Conservation (phyloP, 2,797 vertebrate species). For the Rhyacichthys aspro region DNA sequence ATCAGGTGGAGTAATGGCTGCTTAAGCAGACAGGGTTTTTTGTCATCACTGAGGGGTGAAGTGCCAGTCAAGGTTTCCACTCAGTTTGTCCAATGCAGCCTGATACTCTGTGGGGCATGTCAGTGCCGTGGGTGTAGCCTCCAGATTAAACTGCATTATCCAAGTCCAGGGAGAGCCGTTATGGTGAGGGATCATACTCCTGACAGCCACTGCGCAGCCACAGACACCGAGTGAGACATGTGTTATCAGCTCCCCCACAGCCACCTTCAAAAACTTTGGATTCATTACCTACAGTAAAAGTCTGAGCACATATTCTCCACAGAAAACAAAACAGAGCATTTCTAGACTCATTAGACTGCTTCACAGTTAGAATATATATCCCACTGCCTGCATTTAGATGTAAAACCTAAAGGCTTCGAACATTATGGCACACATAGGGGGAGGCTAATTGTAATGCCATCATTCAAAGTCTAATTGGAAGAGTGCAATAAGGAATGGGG, state of each 20-base stretch:
- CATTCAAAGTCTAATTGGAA: neutral
- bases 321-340: neutral
- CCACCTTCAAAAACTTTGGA: slow-evolving; percentile 8
- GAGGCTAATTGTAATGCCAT: slow-evolving; percentile 4
- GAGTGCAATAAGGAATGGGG: neutral
- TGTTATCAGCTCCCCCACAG: slow-evolving; percentile 22
- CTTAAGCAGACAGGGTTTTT: slow-evolving; percentile 74
- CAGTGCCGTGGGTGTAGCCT: slow-evolving; percentile 55
- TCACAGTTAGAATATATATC: slow-evolving; percentile 2
- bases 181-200: slow-evolving; percentile 58
- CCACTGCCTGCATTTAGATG: neutral
- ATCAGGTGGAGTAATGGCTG: slow-evolving; percentile 79
- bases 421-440: neutral
- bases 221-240: slow-evolving; percentile 19
- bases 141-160: slow-evolving; percentile 68
- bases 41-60: slow-evolving; percentile 74
- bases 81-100: slow-evolving; percentile 40
- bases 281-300: slow-evolving; percentile 1
- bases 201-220: slow-evolving; percentile 18
- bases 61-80: slow-evolving; percentile 76
- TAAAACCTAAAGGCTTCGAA: slow-evolving; percentile 11
- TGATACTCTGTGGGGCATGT: slow-evolving; percentile 44
- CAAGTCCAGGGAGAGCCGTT: slow-evolving; percentile 56
- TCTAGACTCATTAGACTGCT: neutral
- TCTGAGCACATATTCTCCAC: neutral